phyloP scores from a whole-genome alignment of 2,113 vertebrate species.

The Equus przewalskii region DNA sequence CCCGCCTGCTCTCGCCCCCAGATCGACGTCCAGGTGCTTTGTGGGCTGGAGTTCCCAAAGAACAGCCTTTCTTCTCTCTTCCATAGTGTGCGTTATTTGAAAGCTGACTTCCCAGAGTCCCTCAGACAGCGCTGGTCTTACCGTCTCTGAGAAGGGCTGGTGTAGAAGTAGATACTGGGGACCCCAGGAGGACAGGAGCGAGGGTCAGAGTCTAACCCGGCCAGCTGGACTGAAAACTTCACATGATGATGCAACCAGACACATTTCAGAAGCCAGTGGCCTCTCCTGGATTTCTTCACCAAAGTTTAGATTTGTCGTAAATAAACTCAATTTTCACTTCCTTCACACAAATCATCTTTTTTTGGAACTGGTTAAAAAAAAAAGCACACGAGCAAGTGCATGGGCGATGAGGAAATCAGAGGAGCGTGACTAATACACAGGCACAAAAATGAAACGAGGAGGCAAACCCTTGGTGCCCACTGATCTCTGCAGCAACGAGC shows the following conservation, averaged over 20 bases:
- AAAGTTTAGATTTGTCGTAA: slow-evolving; percentile 75
- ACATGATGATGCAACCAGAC: accelerated
- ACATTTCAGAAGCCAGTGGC: neutral
- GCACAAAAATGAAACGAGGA: accelerated
- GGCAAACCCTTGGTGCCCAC: accelerated
- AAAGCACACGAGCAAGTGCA: neutral
- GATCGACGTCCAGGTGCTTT: neutral
- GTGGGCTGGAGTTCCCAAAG: neutral
- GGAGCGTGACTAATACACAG: slow-evolving; percentile 30
- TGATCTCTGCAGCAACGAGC: accelerated
- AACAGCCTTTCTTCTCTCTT: neutral
- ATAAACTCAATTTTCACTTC: slow-evolving; percentile 78
- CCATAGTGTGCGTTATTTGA: accelerated
- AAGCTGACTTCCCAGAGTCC: neutral
- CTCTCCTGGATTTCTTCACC: slow-evolving; percentile 47
- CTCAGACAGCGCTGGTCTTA: accelerated
- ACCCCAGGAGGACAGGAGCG: neutral
- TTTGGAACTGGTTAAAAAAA: slow-evolving; percentile 63
- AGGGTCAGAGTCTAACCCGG: neutral
- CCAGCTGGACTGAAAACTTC: neutral
- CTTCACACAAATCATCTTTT: slow-evolving; percentile 76
- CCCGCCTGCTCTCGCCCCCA: accelerated
- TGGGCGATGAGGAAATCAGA: neutral
- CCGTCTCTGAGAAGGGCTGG: accelerated
- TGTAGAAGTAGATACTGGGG: accelerated